Percentiles rank a stretch among this genome's conserved stretches.
phyloP scores from a whole-genome alignment of 2,113 vertebrate genomes.

The Formicarius rufipectus region DNA sequence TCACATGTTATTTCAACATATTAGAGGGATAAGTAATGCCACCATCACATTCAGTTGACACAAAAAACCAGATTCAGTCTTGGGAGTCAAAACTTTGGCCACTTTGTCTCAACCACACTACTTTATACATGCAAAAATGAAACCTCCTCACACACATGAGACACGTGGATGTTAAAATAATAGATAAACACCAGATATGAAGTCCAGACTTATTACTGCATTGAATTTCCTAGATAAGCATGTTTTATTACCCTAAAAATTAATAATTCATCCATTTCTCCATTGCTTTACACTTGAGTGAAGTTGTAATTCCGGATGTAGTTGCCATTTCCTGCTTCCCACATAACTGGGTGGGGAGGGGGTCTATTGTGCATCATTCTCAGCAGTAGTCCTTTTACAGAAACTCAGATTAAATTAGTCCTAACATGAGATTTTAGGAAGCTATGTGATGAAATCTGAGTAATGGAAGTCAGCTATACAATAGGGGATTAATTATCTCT shows the following conservation, averaged over 20 bases:
- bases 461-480: neutral
- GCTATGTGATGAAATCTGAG: neutral
- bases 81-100: neutral
- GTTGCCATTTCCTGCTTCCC: conserved; percentile 4
- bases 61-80: neutral
- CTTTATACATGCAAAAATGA: neutral
- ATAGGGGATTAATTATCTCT: neutral
- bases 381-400: neutral
- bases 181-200: neutral
- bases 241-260: neutral
- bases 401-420: neutral
- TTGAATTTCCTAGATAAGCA: neutral
- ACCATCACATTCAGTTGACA: neutral
- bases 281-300: neutral
- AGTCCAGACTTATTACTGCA: neutral
- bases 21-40: neutral
- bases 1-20: neutral
- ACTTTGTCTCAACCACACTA: neutral
- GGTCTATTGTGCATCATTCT: neutral
- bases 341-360: neutral
- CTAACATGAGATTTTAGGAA: neutral
- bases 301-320: neutral
- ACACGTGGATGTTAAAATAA: neutral
- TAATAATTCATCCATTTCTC: neutral
- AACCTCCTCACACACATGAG: neutral